Evolutionary conservation across 2,888 invertebrate genomes (phyloP).

Genomic region (Phorcus lineatus): DNA sequence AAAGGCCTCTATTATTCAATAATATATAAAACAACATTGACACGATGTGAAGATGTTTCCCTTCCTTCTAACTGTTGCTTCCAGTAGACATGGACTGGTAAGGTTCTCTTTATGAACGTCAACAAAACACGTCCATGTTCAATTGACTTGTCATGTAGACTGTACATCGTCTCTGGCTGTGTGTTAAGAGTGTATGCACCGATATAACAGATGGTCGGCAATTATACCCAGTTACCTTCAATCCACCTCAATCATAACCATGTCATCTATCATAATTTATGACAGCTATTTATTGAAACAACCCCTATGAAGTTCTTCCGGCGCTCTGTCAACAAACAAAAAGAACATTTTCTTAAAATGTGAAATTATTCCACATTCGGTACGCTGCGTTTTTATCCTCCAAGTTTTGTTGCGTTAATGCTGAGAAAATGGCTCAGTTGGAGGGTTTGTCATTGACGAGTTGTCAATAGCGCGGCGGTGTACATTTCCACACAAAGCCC

Average conservation of each 20-base stretch:
- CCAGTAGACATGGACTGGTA: too few relatives aligned
- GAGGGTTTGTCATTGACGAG: neutral
- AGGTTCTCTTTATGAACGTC: too few relatives aligned
- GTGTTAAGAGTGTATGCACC: too few relatives aligned
- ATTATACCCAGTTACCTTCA: too few relatives aligned
- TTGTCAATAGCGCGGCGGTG: constrained; percentile 12
- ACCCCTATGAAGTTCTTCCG: neutral
- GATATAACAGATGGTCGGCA: too few relatives aligned
- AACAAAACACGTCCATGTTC: too few relatives aligned
- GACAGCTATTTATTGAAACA: neutral
- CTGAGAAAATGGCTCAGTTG: neutral
- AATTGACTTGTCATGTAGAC: too few relatives aligned
- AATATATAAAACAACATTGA: too few relatives aligned
- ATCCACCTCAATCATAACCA: neutral
- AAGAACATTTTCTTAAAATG: neutral
- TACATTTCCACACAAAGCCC: constrained; percentile 5
- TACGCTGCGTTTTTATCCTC: neutral
- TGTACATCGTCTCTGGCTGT: too few relatives aligned
- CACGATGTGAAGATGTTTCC: too few relatives aligned
- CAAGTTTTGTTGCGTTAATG: neutral
- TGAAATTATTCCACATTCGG: neutral
- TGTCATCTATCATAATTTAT: constrained; percentile 1
- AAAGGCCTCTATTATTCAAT: too few relatives aligned
- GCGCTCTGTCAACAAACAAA: neutral
- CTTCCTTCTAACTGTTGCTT: too few relatives aligned